Base-by-base conservation (phyloP, 2,797 vertebrate genomes). In the Ctenopoma kingsleyae region DNA sequence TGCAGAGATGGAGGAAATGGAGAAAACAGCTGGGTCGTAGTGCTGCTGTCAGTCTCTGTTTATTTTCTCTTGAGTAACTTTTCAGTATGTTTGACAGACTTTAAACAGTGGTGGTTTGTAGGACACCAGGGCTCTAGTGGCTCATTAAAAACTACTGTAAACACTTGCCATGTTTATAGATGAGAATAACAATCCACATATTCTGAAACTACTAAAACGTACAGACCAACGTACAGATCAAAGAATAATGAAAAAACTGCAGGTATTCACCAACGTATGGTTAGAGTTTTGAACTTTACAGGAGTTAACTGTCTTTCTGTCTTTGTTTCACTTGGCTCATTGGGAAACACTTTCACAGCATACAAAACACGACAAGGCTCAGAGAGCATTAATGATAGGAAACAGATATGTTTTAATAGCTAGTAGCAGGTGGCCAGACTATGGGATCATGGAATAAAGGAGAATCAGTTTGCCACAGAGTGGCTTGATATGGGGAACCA, bases 11-110 rank as follows among this genome's bases (percentile, higher is more conserved):
- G 48, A 67, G 49, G 67, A 57, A 40, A 63, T 41, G 19, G 60
- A 58, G 40, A 67, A 61, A 61, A 55, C 54, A 40, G 56, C 58
- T 75, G 38, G 56, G 43, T 16, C 23, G 12, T 38, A 19, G 38
- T 53, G 60, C 46, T 51, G 64, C 53, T 43, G 55, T 63, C 58
- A 27, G 44, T 74, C 53, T 53, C 48, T 58, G 56, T 87, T 87
- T 78, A 76, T 84, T 84, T 86, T 77, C 23, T 67, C 60, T 43
- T 3, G 3, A 65, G 51, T 48, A 70, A 74, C 68, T 60, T 76
- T 49, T 60, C 52, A 83, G 58, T 76, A 57, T 78, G 78, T 88
- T 87, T 84, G 74, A 80, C 72, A 76, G 76, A 57, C 36, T 76
- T 56, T 43, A 72, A 74, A 84, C 74, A 64, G 53, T 38, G 66